phyloP scores from a whole-genome alignment of 2,113 vertebrate species.

The Hippopotamus amphibius region DNA sequence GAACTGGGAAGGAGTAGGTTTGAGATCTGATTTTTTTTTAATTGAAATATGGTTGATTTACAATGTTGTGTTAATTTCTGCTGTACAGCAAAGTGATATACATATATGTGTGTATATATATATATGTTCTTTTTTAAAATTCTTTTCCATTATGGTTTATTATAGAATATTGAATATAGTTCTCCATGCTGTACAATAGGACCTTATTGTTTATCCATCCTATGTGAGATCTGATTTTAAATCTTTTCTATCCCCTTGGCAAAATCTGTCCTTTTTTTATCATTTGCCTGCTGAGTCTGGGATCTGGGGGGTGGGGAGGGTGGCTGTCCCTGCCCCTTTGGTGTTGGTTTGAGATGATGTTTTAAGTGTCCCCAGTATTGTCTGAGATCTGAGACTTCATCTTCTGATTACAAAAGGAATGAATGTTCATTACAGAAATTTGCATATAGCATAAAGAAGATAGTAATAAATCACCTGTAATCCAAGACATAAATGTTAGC shows the following conservation, averaged over 20 bases:
- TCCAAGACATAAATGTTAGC: neutral
- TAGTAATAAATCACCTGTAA: neutral
- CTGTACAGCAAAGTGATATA: neutral
- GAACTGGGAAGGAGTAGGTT: neutral
- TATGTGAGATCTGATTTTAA: neutral
- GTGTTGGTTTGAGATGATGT: neutral
- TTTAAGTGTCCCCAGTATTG: neutral
- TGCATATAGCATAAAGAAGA: neutral
- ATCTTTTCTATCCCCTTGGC: neutral
- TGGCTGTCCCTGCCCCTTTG: neutral
- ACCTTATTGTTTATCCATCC: neutral
- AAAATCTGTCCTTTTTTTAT: neutral
- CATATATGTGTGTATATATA: no score
- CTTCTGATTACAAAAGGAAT: neutral
- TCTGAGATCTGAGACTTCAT: neutral
- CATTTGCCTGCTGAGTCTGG: neutral
- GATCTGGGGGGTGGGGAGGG: neutral
- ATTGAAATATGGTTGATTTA: neutral
- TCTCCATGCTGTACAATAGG: neutral
- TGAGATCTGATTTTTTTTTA: neutral
- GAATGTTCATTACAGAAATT: neutral
- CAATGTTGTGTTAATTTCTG: neutral
- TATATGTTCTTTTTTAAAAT: neutral
- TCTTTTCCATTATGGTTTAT: neutral
- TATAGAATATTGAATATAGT: neutral